These are phyloP conservation scores for Caretta caretta DNA, from an alignment of 2,113 vertebrate genomes.

Conservation along the genomic window DNA sequence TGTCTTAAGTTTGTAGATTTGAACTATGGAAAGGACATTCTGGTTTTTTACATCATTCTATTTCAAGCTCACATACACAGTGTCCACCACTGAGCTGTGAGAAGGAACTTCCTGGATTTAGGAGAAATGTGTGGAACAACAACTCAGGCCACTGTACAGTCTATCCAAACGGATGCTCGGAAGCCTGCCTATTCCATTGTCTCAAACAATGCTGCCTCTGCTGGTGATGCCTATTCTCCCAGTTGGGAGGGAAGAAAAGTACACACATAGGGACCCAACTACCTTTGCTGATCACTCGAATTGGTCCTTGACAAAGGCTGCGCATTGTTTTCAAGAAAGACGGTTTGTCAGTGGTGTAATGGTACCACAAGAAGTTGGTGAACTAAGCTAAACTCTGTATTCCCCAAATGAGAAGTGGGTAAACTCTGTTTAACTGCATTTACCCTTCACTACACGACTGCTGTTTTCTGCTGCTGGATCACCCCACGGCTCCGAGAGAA, in stretches of 20 bases:
- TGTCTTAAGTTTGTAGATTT: background rate
- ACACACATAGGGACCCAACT: background rate
- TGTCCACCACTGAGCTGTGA: background rate
- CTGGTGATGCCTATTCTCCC: background rate
- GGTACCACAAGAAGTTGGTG: background rate
- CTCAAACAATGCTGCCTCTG: background rate
- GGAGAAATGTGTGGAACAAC: background rate
- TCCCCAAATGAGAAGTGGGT: too few relatives aligned
- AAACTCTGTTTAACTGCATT: too few relatives aligned
- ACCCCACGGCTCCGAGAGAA: too few relatives aligned
- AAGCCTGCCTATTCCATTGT: background rate
- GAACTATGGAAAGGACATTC: background rate
- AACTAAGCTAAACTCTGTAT: background rate
- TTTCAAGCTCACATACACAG: background rate
- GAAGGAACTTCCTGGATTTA: background rate
- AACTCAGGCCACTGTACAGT: background rate
- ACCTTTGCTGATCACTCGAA: background rate
- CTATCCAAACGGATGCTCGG: background rate
- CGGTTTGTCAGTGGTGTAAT: background rate
- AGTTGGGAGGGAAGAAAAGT: background rate
- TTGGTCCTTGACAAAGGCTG: background rate
- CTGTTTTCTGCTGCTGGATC: too few relatives aligned
- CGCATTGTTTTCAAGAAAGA: background rate
- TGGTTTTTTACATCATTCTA: background rate
- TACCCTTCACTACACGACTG: too few relatives aligned